These are phyloP conservation scores for Rhinolophus ferrumequinum DNA, from an alignment of 2,113 vertebrate species.

Conservation along the genomic window DNA sequence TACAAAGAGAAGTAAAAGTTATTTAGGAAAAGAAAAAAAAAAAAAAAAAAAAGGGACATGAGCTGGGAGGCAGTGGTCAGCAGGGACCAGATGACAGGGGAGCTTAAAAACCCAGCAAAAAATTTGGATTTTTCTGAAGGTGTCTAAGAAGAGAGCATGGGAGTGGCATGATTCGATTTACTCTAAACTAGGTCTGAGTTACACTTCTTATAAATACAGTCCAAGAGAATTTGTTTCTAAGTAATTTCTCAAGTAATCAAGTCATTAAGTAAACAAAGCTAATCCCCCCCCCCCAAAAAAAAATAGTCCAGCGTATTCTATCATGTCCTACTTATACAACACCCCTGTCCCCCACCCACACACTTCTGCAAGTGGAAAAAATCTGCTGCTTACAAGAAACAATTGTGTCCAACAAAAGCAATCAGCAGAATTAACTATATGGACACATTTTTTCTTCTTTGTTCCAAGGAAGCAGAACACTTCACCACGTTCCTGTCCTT, in stretches of 20 bases:
- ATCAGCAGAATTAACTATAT: slow-evolving; percentile 26
- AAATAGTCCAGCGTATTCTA: neutral
- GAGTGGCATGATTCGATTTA: neutral
- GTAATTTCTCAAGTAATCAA: neutral
- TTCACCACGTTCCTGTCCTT: neutral
- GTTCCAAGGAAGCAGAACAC: neutral
- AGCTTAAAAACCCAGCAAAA: neutral
- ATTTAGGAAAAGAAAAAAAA: neutral
- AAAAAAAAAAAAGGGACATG: neutral
- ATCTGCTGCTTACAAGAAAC: neutral
- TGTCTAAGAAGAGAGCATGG: neutral
- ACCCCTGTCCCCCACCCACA: neutral
- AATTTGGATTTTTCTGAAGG: neutral
- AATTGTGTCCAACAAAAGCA: neutral
- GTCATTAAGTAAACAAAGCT: neutral
- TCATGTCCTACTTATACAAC: neutral
- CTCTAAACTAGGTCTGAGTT: neutral
- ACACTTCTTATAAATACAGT: neutral
- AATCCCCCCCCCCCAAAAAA: neutral
- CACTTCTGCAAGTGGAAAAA: neutral
- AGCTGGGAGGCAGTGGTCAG: neutral
- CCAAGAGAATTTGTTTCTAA: neutral
- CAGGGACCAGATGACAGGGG: neutral
- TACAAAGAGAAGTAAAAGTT: neutral
- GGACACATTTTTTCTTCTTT: neutral